Conservation (phyloP, 2,797 vertebrate species). For the Crypturellus tataupa region DNA sequence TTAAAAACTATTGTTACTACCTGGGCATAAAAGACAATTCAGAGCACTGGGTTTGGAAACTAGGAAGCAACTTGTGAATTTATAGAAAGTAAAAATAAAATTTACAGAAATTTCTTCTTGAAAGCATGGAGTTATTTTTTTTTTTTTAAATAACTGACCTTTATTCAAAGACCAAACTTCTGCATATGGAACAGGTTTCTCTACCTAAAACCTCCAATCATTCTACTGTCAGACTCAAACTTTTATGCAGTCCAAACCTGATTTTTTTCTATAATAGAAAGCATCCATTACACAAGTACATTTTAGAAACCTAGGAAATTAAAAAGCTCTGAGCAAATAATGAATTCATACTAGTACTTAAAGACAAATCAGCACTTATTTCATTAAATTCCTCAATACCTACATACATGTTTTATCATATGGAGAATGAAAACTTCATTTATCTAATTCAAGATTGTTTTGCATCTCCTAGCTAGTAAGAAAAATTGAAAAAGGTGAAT, state of each 20-base stretch:
- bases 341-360: neutral
- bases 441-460: slow-evolving; percentile 46
- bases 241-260: neutral
- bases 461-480: slow-evolving; percentile 66
- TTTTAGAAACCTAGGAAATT: neutral
- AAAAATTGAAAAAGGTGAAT: too few species aligned
- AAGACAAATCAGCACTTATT: neutral
- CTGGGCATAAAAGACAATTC: neutral
- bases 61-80: neutral
- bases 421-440: neutral
- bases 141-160: neutral
- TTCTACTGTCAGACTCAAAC: neutral
- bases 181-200: neutral
- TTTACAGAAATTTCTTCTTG: neutral
- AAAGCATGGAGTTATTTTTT: neutral
- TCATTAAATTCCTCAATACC: neutral
- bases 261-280: neutral
- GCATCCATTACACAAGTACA: neutral
- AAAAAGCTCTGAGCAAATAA: neutral
- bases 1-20: neutral
- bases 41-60: neutral
- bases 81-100: neutral
- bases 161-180: neutral
- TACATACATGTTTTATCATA: neutral
- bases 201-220: neutral